Base-by-base conservation (phyloP, 2,113 vertebrate genomes). In the Pampusana beccarii region DNA sequence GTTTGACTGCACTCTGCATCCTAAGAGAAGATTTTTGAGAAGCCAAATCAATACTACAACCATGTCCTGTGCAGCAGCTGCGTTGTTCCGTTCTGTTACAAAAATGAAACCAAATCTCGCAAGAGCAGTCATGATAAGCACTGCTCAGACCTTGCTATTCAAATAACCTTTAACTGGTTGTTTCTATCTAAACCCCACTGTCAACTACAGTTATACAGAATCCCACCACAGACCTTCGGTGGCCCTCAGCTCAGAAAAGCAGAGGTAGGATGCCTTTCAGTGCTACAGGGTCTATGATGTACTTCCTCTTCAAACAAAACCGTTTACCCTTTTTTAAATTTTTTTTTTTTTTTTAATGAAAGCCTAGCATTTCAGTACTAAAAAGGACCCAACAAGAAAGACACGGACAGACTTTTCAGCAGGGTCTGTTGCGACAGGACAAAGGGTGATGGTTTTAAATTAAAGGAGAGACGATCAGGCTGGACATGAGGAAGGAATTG, bases 1-100 rank as follows among this genome's bases (percentile, higher is more conserved):
- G 96, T 98, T 98, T 97, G 93, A 97, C 98, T 98, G 97, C 97
- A 97, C 97, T 98, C 96, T 98, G 98, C 98, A 98, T 98, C 97
- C 97, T 98, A 98, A 99, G 97, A 98, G 97, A 97, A 98, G 98
- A 98, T 96, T 98, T 98, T 97, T 92, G 96, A 97, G 96, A 94
- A 97, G 93, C 80, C 95, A 91, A 97, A 99, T 99, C 98, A 97
- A 99, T 99, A 98, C 97, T 97, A 97, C 96, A 95, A 97, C 97
- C 96, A 96, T 97, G 97, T 98, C 91, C 89, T 73, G 82, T 44
- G 93, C 95, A 97, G 97, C 95, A 93, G 97, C 96, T 94, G 96
- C 70, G 16, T 95, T 97, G 94, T 97, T 98, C 97, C 62, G 50
- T 98, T 97, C 97, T 97, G 93, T 92, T 98, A 96, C 97, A 97